Base-by-base conservation (phyloP, 2,888 invertebrate genomes). In the Drosophila mulleri region DNA sequence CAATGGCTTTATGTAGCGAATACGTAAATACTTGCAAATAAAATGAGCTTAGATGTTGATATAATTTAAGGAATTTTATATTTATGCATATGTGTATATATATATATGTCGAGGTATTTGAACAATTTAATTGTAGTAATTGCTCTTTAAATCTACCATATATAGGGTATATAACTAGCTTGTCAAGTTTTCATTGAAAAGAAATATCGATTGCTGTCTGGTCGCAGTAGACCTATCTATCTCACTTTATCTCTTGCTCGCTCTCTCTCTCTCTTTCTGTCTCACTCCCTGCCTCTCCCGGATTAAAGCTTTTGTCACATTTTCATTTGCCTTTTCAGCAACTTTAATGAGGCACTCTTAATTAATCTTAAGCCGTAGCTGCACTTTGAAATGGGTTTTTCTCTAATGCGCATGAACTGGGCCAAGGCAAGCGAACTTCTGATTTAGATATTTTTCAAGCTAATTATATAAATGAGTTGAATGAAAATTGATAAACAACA, bases 341-440 rank as follows among this genome's bases (percentile, higher is more conserved):
- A 26, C 52, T 75, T 64, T 73, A 69, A 60, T 75, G 61, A 50
- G 45, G 20, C 41, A 65, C 59, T 72, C 39, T 53, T 52, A 72
- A 67, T 77, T 63, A 67, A 59, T 59, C 56, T 59, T 23, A 41
- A 78, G 54, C 32, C 57, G 44, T 8, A 63, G 39, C 47, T 78
- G 50, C 32, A 48, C 47, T 50, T 37, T 62, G 18, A 45, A 50
- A 62, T 53, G 53, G 37, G 23, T 20, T 58, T 53, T 41, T n/a
- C 23, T 39, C 23, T 39, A 41, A 62, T 61, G 52, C 37, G n/a
- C 18, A 32, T 32, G 42, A 16, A 20, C 11, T 12, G 23, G 8
- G 18, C 2, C 11, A 35, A 35, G 14, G 5, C 9, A 39, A 26
- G n/a, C 20, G 1, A 23, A 42, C 16, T 60, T 41, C 23, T 23